Percentiles rank a stretch among this genome's conserved stretches.
Conservation (phyloP, 2,888 invertebrate species). For the Mimas tiliae region DNA sequence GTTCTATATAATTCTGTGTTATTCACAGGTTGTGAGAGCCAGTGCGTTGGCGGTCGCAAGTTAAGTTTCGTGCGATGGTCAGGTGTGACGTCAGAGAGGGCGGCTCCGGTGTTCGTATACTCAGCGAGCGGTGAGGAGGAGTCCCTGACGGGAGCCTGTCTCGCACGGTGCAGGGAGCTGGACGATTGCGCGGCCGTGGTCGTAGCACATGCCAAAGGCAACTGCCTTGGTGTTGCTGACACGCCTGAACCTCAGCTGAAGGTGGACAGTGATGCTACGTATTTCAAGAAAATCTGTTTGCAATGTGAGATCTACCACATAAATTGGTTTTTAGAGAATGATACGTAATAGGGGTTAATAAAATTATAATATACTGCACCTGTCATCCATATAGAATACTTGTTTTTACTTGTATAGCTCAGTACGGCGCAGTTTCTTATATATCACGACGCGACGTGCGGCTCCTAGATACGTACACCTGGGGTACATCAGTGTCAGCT, state of each 20-base stretch:
- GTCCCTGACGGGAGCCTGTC: constrained; percentile 71
- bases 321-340: no score
- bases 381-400: no score
- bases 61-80: constrained; percentile 72
- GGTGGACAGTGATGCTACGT: constrained; percentile 85
- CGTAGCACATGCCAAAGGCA: constrained; percentile 75
- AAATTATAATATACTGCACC: no score
- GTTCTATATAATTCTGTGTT: background rate
- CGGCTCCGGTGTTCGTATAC: constrained; percentile 74
- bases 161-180: constrained; percentile 74
- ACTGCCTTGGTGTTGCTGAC: constrained; percentile 74
- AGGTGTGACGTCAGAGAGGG: constrained; percentile 66
- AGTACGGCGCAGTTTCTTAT: no score
- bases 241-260: constrained; percentile 51
- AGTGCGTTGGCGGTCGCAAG: constrained; percentile 59
- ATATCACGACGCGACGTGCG: no score
- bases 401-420: no score
- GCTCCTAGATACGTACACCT: no score
- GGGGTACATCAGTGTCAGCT: no score
- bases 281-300: constrained; percentile 87
- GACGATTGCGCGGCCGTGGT: constrained; percentile 77
- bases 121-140: constrained; percentile 75
- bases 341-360: no score
- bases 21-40: constrained; percentile 51
- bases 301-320: constrained; percentile 67